Base-by-base conservation (phyloP, 2,797 vertebrate species). In the Remorina albescens region DNA sequence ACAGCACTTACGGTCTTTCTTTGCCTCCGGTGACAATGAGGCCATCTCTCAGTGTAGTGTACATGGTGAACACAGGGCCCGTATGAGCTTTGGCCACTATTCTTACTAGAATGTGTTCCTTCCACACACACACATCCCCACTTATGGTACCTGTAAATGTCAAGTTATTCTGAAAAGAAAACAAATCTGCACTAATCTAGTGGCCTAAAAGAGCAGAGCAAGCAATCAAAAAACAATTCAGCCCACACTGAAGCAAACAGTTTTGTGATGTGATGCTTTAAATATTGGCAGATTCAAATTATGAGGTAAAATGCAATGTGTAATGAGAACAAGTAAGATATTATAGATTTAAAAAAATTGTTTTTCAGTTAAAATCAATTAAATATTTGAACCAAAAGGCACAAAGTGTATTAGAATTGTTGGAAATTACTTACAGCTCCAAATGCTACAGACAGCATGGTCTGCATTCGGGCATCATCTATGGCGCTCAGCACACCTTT, bases 71-170 rank as follows among this genome's bases (percentile, higher is more conserved):
- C 87, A 99, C 98, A 3, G 98, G 98, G 82, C 98, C 98, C 1
- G 95, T 98, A 94, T 99, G 98, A 85, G 98, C 98, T 94, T 98
- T 97, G 89, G 97, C 98, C 92, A 99, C 98, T 89, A 98, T 95
- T 91, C 98, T 95, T 80, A 97, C 94, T 94, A 99, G 88, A 86
- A 99, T 85, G 84, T 99, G 97, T 59, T 98, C 98, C 91, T 96
- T 99, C 98, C 98, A 99, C 82, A 99, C 98, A 95, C 96, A 99
- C 84, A 99, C 97, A 93, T 99, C 98, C 88, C 98, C 98, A 95
- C 98, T 99, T 94, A 99, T 96, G 89, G 97, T 97, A 96, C 98
- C 98, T 95, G 98, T 99, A 96, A 99, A 99, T 84, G 98, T 99
- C 96, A 99, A 97, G 96, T 98, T 98, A 96, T 97, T 99, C 98